These are phyloP conservation scores for Periophthalmodon schlosseri DNA, from an alignment of 2,113 vertebrate species.

Conservation along the genomic window DNA sequence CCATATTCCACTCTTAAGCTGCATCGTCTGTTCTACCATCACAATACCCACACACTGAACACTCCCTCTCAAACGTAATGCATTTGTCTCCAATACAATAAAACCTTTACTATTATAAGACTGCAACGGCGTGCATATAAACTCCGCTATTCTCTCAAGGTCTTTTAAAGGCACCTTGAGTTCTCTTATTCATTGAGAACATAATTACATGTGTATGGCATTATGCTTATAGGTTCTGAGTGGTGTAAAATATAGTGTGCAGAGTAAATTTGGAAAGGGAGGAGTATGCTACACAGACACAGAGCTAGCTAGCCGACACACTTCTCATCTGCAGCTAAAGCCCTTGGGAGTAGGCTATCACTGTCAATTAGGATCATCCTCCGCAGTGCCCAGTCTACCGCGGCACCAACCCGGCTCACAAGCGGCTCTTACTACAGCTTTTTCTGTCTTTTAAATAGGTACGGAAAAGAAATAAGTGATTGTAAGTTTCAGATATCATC, in stretches of 20 bases:
- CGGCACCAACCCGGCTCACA: slow-evolving; percentile 20
- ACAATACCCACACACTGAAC: background rate
- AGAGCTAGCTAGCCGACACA: slow-evolving; percentile 8
- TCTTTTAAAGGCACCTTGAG: slow-evolving; percentile 1
- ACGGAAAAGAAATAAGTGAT: background rate
- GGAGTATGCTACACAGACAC: background rate
- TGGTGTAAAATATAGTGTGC: slow-evolving; percentile 24
- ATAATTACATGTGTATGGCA: background rate
- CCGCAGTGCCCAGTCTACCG: slow-evolving; percentile 41
- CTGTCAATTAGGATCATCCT: slow-evolving; percentile 61
- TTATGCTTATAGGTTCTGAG: slow-evolving; percentile 1
- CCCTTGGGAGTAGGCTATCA: slow-evolving; percentile 49
- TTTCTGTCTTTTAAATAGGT: slow-evolving; percentile 18
- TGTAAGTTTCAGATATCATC: too few species aligned
- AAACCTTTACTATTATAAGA: background rate
- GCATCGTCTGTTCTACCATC: background rate
- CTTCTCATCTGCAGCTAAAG: background rate
- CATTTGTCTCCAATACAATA: background rate
- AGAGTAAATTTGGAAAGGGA: slow-evolving; percentile 19
- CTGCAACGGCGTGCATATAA: background rate
- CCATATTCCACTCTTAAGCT: background rate
- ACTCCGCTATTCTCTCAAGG: background rate
- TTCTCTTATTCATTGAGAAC: background rate
- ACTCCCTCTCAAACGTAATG: background rate
- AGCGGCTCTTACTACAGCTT: slow-evolving; percentile 15